phyloP scores from a whole-genome alignment of 1,140 invertebrate genomes.

The Aphelinus certus region DNA sequence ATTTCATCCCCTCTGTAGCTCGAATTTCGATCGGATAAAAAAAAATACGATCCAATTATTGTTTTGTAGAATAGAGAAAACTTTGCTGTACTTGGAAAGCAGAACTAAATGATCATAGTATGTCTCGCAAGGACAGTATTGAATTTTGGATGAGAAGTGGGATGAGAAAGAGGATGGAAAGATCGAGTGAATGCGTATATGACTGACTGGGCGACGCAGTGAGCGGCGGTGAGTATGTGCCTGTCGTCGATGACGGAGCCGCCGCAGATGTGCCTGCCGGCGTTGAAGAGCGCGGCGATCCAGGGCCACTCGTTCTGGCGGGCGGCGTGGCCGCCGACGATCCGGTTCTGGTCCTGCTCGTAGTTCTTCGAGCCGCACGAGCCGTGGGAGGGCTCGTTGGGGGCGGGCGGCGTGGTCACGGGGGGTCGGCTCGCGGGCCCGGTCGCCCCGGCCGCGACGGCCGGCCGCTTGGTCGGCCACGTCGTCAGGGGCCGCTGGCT shows the following conservation, averaged over 20 bases:
- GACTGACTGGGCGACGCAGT: conserved; percentile 89
- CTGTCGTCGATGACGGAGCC: conserved; percentile 84
- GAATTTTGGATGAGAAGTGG: no score
- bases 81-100: background rate
- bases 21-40: no score
- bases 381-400: conserved; percentile 41
- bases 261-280: conserved; percentile 87
- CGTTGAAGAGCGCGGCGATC: conserved; percentile 85
- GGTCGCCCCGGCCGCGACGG: background rate
- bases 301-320: conserved; percentile 86
- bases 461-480: conserved; percentile 64
- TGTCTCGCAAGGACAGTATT: background rate
- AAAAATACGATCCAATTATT: no score
- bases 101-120: background rate
- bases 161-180: no score
- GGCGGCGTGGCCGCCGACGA: conserved; percentile 85
- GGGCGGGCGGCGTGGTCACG: background rate
- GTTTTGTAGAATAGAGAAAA: no score
- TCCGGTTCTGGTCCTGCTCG: conserved; percentile 78
- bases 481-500: conserved; percentile 58
- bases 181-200: no score
- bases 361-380: conserved; percentile 79
- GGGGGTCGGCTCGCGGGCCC: background rate
- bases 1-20: no score
- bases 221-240: conserved; percentile 89